phyloP scores from a whole-genome alignment of 2,888 invertebrate species.

The Drosophila suboccidentalis region DNA sequence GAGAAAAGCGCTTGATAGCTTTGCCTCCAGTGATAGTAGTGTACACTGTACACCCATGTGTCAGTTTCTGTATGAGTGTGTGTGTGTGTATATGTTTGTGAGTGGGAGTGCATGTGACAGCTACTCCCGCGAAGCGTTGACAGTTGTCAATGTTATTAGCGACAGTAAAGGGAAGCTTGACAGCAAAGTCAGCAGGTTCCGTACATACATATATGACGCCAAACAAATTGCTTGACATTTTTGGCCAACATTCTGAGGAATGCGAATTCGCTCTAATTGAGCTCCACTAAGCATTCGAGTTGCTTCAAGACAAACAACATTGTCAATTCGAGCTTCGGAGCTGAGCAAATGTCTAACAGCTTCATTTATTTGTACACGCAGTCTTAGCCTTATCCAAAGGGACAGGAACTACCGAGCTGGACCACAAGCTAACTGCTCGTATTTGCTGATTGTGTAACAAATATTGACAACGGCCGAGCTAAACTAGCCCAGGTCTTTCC shows the following conservation, averaged over 20 bases:
- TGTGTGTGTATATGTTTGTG: slow-evolving; percentile 16
- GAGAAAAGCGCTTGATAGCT: slow-evolving; percentile 43
- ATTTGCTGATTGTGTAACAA: slow-evolving; percentile 79
- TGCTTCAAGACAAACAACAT: slow-evolving; percentile 56
- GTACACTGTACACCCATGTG: slow-evolving; percentile 24
- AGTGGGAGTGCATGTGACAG: slow-evolving; percentile 58
- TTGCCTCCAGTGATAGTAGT: slow-evolving; percentile 20
- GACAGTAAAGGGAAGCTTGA: slow-evolving; percentile 35
- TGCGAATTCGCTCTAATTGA: slow-evolving; percentile 47
- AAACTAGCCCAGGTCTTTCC: slow-evolving; percentile 27
- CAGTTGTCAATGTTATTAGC: slow-evolving; percentile 77
- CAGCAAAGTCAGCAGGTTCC: slow-evolving; percentile 29
- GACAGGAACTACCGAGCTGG: slow-evolving; percentile 17
- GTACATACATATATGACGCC: slow-evolving; percentile 3
- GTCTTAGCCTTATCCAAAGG: slow-evolving; percentile 26
- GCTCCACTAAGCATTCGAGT: slow-evolving; percentile 24
- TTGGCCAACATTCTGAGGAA: slow-evolving; percentile 17
- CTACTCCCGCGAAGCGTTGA: slow-evolving; percentile 61
- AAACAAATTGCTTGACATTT: slow-evolving; percentile 36
- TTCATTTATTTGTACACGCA: slow-evolving; percentile 46
- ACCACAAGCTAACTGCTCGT: slow-evolving; percentile 44
- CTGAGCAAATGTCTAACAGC: slow-evolving; percentile 20
- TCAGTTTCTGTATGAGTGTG: slow-evolving; percentile 12
- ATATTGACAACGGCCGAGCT: slow-evolving; percentile 69
- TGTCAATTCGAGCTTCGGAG: slow-evolving; percentile 40